Evolutionary conservation across 2,113 vertebrate genomes (phyloP), one percentile per base, ranked within the genome.

Genomic region (Mixornis gularis): DNA sequence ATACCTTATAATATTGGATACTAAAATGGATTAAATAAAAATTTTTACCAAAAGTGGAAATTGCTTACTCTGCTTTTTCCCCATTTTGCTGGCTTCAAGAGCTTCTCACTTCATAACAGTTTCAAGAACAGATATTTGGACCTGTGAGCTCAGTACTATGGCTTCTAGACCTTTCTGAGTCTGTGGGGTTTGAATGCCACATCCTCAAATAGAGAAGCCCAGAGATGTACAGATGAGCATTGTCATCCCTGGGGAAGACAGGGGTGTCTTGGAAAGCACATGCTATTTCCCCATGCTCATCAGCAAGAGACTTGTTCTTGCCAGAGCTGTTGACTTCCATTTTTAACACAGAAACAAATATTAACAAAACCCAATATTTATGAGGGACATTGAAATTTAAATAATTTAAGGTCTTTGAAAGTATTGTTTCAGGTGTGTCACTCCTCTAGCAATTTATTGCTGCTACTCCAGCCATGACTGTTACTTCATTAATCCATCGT

Each of bases 401-500:
- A 95, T 90, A 86, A 92, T 93, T 88, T 93, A 91, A 80, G 64
- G 41, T 52, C 80, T 79, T 38, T 87, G 79, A 88, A 92, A 93
- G 46, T 56, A 66, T 93, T 81, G 84, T 72, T 92, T 95, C 92
- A 96, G 96, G 92, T 90, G 20, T 85, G 85, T 95, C 92, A 66
- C 88, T 87, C 17, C 73, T 69, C 91, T 71, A 93, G 86, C 65
- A 82, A 96, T 96, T 96, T 95, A 96, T 77, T 89, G 91, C 95
- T 62, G 64, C 87, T 95, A 92, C 81, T 82, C 83, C 95, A 94
- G 80, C 94, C 73, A 59, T 65, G 81, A 87, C 96, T 89, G 91
- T 89, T 69, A 25, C 92, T 95, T 97, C 96, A 96, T 97, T 97
- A 96, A 96, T 97, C 89, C 92, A 36, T 29, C 56, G 44, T 83